Base-by-base conservation (phyloP, 37 sponge, comb jelly and placozoan species). In the Theonella swinhoei region DNA sequence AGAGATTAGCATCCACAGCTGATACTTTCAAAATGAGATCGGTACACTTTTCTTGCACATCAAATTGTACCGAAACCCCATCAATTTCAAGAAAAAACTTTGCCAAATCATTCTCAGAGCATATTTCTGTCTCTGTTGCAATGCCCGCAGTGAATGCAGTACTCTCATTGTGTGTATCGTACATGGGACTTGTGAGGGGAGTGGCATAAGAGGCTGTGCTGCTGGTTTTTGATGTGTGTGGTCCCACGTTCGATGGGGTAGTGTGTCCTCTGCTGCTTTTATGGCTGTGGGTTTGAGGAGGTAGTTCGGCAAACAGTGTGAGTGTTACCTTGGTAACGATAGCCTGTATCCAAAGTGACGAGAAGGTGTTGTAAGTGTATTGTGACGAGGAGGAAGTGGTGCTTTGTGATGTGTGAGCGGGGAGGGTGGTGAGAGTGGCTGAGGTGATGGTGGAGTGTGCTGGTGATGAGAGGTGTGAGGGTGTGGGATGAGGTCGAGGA, bases 331-430 rank as follows among this genome's bases (percentile, higher is more conserved):
- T 89, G 5, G 83, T 66, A 3, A 89, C 32, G 1, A 82, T 66
- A 3, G 77, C 39, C 39, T 89, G 89, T 5, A 89, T 2, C 89
- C 89, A 89, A 26, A 89, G 68, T 7, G 84, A 75, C 24, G 81
- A 81, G 5, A 76, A 19, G 11, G 68, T 67, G n/a, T 66, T 75
- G 30, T 42, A 25, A 25, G 30, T 30, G 3, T 68, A 87, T 0
- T 62, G 0, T 3, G 34, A 22, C 9, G 77, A 80, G 32, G 68
- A 76, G 20, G 87, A 80, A 3, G 59, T 14, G 2, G 75, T 83
- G 67, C 84, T 75, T 40, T 59, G 36, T 0, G 73, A 74, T 19
- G 84, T 74, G 54, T n/a, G 42, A 14, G 76, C 42, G 7, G 79
- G 87, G 64, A 73, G 65, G 20, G 71, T 85, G 47, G 72, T 36